Conservation (phyloP, 2,888 invertebrate genomes). For the Oithona nana region DNA sequence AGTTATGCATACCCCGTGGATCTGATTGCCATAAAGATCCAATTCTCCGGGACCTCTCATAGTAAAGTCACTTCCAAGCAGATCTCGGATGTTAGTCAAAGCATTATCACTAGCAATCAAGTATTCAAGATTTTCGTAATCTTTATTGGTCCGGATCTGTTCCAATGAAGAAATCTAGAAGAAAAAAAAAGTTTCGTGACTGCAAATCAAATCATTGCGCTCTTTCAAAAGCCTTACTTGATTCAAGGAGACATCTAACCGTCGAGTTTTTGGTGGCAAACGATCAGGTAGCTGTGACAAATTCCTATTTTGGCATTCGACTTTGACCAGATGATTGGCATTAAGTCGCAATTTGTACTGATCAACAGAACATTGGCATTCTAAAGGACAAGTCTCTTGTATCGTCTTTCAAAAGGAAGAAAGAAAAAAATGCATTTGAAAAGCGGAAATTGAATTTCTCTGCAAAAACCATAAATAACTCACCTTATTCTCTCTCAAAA, state of each 20-base stretch:
- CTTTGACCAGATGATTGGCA: slow-evolving; percentile 1
- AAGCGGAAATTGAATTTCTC: background rate
- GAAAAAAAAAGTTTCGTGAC: too few relatives aligned
- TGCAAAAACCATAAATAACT: too few relatives aligned
- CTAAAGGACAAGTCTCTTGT: background rate
- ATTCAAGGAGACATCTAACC: slow-evolving; percentile 18
- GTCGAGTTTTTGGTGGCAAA: slow-evolving; percentile 5
- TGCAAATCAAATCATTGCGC: background rate
- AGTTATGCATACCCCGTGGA: too few relatives aligned
- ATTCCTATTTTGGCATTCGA: slow-evolving; percentile 1
- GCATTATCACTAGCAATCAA: background rate
- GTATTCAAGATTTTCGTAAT: slow-evolving; percentile 3
- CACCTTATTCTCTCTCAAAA: too few relatives aligned
- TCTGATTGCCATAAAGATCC: too few relatives aligned
- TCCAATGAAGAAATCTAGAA: background rate
- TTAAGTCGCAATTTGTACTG: too few relatives aligned
- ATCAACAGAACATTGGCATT: background rate
- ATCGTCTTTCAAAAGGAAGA: background rate
- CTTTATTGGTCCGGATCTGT: background rate
- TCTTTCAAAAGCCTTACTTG: slow-evolving; percentile 15
- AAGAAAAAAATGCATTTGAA: background rate
- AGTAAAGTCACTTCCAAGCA: background rate
- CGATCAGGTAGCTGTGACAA: background rate
- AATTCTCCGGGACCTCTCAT: too few relatives aligned
- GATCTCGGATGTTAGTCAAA: background rate